Evolutionary conservation across 1,140 invertebrate species (phyloP), one percentile per base, ranked within the genome.

Genomic region (Mercenaria mercenaria): DNA sequence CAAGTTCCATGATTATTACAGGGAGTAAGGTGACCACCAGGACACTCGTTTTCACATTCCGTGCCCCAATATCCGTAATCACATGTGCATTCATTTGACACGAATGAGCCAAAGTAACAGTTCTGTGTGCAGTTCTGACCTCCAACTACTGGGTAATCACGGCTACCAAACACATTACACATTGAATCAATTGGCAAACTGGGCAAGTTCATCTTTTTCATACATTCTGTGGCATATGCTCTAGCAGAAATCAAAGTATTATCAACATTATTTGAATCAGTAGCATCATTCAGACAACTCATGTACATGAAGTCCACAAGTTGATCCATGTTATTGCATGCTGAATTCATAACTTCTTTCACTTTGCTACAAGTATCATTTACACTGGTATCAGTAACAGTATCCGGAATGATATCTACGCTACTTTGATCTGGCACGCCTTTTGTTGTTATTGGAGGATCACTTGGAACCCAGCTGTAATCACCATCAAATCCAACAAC

Each of bases 1-100:
- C 88, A 89, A n/a, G n/a, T 37, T n/a, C 88, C 88, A 39, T 89
- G 88, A 34, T 84, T 59, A 32, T 37, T 89, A 43, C 88, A 89
- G 0, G 80, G 79, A 10, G 43, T 64, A 8, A 18, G 4, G 56
- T 84, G 72, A 8, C 88, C 88, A 59, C 88, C 88, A 23, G 88
- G 80, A 59, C 88, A 89, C 43, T 89, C 80, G n/a, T 56, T 32
- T 2, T 76, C 32, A 61, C 88, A 89, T 77, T 76, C 52, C 0
- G 6, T 39, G 11, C 80, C 80, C 64, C 67, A 84, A 56, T 83
- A 89, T 26, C 88, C 88, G 43, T 64, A 2, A 11, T 76, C 43
- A 67, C 88, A 89, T 10, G 47, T 43, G 50, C 88, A 89, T 74
- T 61, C 37, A 47, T 61, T 41, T 29, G 50, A 29, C n/a, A 34